Base-by-base conservation (phyloP, 2,888 invertebrate species). In the Amblyjoppa proteus region DNA sequence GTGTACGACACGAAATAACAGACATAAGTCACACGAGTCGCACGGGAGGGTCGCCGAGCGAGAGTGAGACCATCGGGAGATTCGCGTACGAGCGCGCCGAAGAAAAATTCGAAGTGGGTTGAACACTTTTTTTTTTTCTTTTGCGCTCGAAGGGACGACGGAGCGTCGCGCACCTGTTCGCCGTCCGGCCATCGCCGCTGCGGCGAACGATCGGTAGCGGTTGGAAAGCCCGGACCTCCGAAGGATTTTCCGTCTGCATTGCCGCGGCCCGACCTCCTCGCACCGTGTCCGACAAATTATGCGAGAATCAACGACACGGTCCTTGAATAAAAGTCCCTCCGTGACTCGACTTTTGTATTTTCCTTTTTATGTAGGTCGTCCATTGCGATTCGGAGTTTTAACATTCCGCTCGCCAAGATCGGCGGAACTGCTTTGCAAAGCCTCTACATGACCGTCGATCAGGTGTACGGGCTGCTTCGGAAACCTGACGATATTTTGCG, bases 1-100 rank as follows among this genome's bases (percentile, higher is more conserved):
- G 71, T 69, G 73, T 69, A 84, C 71, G 81, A 80, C 84, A 81
- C 76, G 45, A 83, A 84, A 86, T 87, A 78, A 84, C 68, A 80
- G 76, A 70, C 77, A 53, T 66, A 56, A 73, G 61, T 71, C 79
- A 49, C 79, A 49, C 45, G 45, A 49, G 45, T 49, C 45, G 45
- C 16, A 49, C 45, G 45, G 45, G n/a, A 69, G 68, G 34, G 38
- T 11, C 45, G 45, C 51, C 64, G 49, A 58, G 58, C 38, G 31
- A 71, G 61, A 41, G 49, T 28, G 78, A 73, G 51, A 28, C 28
- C 16, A 41, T 70, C 25, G 28, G 28, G 45, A 69, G 25, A 28
- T 45, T 28, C 45, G 49, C 25, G 45, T 69, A 68, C 13, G 45
- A 76, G 66, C 64, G 66, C 64, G 13, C 64, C 66, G 66, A 49